A percentile compares a stretch with the other conserved stretches of the same genome.
Evolutionary conservation across 2,888 invertebrate genomes (phyloP).

Genomic region (Esperia sulphurella): DNA sequence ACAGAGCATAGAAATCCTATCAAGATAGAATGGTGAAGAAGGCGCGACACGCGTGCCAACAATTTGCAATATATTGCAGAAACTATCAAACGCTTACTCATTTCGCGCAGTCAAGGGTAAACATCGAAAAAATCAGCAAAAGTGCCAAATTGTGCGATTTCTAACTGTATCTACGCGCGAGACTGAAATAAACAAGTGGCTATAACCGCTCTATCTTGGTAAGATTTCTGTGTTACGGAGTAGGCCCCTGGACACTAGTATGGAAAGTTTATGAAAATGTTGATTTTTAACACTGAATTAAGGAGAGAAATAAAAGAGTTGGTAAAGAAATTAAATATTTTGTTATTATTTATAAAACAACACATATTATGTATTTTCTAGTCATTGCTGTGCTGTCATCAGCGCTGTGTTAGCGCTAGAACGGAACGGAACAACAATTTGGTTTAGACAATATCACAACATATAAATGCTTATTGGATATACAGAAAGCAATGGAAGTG

Average conservation of each 20-base stretch:
- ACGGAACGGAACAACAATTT: constrained; percentile 16
- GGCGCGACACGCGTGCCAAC: too few species aligned
- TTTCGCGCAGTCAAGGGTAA: too few species aligned
- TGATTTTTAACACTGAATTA: constrained; percentile 1
- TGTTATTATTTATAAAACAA: constrained; percentile 74
- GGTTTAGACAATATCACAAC: constrained; percentile 34
- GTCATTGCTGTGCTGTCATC: constrained; percentile 50
- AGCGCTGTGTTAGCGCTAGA: constrained; percentile 8
- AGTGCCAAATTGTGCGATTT: too few species aligned
- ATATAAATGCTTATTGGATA: constrained; percentile 25
- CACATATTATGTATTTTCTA: constrained; percentile 74
- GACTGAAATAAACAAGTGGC: too few species aligned
- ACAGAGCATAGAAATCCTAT: too few species aligned
- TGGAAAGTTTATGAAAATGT: constrained; percentile 3
- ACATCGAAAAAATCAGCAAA: too few species aligned
- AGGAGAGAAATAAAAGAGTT: constrained; percentile 54
- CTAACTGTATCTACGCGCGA: too few species aligned
- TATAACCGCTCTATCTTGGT: too few species aligned
- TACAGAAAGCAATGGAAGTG: not conserved
- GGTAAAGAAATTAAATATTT: constrained; percentile 71
- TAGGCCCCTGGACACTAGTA: not conserved
- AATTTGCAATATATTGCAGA: too few species aligned
- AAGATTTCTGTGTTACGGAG: too few species aligned
- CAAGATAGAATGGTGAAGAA: too few species aligned
- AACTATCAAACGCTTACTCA: too few species aligned